Percentiles rank a stretch among this genome's conserved stretches.
These are phyloP conservation scores for Triplophysa bombifrons DNA, from an alignment of 2,797 vertebrate genomes.

Conservation along the genomic window DNA sequence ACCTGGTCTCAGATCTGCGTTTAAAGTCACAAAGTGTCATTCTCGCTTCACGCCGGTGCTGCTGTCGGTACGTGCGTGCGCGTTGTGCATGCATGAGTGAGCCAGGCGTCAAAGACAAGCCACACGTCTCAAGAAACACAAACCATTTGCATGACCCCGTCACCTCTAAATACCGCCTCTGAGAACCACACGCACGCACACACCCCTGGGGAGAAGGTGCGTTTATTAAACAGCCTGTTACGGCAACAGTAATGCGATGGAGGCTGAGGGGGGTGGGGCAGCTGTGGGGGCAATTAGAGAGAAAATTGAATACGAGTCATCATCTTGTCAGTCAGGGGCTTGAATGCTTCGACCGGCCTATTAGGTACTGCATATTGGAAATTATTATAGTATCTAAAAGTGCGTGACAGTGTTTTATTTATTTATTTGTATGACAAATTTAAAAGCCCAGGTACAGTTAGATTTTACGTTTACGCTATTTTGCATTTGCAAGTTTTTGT, in stretches of 20 bases:
- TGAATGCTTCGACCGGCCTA: slow-evolving; percentile 36
- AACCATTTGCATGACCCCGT: slow-evolving; percentile 46
- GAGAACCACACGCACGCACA: neutral
- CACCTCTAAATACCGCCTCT: slow-evolving; percentile 25
- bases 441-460: neutral
- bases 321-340: slow-evolving; percentile 40
- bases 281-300: slow-evolving; percentile 54
- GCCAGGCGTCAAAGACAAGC: slow-evolving; percentile 44
- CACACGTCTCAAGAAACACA: slow-evolving; percentile 33
- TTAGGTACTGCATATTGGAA: slow-evolving; percentile 35
- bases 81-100: slow-evolving; percentile 31
- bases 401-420: neutral
- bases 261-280: slow-evolving; percentile 1
- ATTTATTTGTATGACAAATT: neutral
- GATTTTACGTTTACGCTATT: neutral
- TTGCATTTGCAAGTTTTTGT: too few species aligned
- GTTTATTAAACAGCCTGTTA: slow-evolving; percentile 57
- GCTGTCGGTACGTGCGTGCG: neutral
- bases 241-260: slow-evolving; percentile 27
- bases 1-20: slow-evolving; percentile 53
- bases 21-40: slow-evolving; percentile 52
- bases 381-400: neutral
- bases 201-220: slow-evolving; percentile 42
- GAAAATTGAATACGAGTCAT: slow-evolving; percentile 60
- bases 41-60: neutral